Evolutionary conservation across 2,113 vertebrate genomes (phyloP).

Genomic region (Chlorodrepanis virens): DNA sequence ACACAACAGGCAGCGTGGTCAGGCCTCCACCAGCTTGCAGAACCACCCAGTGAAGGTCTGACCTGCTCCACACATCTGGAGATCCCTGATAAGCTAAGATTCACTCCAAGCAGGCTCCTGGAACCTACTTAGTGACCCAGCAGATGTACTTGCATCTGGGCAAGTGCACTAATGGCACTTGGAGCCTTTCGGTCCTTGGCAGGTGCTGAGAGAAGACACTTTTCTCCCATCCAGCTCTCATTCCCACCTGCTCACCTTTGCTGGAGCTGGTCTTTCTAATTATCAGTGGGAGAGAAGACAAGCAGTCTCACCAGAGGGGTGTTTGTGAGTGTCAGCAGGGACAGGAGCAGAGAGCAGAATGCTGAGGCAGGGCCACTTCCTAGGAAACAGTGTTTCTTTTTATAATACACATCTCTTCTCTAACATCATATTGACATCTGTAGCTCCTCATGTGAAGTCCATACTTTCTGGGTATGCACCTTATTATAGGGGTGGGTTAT

Average conservation of each 20-base stretch:
- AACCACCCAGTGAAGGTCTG: not conserved
- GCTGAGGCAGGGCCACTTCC: not conserved
- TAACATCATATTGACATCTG: not conserved
- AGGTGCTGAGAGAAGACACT: not conserved
- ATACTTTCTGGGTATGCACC: not conserved
- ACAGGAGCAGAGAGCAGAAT: not conserved
- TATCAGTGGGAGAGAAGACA: not conserved
- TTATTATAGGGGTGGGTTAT: not conserved
- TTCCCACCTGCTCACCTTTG: not conserved
- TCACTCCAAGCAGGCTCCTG: not conserved
- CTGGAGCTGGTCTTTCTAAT: not conserved
- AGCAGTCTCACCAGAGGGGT: not conserved
- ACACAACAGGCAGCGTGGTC: not conserved
- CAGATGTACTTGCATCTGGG: not conserved
- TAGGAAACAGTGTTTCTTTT: not conserved
- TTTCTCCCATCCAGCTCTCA: not conserved
- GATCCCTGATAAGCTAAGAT: not conserved
- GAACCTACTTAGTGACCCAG: not conserved
- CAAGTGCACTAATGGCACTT: not conserved
- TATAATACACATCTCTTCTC: not conserved
- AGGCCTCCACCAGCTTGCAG: not conserved
- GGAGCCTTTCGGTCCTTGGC: not conserved
- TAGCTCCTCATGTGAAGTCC: not conserved
- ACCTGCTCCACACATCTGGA: not conserved
- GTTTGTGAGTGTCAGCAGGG: not conserved